phyloP scores from a whole-genome alignment of 2,797 vertebrate genomes.

The Lates japonicus region DNA sequence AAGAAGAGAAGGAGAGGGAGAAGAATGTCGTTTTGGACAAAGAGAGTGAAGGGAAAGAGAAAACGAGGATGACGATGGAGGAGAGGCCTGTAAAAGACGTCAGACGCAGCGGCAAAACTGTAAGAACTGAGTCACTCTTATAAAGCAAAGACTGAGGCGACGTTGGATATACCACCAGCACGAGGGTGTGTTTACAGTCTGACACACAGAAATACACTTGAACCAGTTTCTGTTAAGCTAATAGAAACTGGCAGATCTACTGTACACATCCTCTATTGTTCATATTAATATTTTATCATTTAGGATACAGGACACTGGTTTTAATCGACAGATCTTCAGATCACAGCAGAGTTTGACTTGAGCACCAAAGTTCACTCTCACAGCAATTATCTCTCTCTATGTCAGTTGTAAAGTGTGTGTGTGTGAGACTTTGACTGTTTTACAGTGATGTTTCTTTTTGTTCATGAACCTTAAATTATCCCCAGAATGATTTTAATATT shows the following conservation, averaged over 20 bases:
- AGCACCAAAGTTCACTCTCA: constrained; percentile 42
- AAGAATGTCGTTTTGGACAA: constrained; percentile 84
- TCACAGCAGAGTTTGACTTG: constrained; percentile 7
- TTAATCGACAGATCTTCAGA: background rate
- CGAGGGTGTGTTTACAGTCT: constrained; percentile 22
- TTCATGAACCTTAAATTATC: constrained; percentile 56
- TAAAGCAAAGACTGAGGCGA: constrained; percentile 62
- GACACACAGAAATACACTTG: constrained; percentile 25
- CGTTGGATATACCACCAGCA: constrained; percentile 59
- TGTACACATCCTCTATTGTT: constrained; percentile 16
- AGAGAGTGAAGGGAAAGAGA: constrained; percentile 84
- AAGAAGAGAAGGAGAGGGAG: constrained; percentile 79
- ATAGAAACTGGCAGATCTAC: constrained; percentile 8
- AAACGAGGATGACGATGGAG: constrained; percentile 15
- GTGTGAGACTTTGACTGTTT: constrained; percentile 32
- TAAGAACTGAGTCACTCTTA: constrained; percentile 89
- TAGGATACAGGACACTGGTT: constrained; percentile 15
- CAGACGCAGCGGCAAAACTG: constrained; percentile 75
- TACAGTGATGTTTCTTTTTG: constrained; percentile 30
- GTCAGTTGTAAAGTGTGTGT: constrained; percentile 29
- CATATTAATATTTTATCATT: constrained; percentile 5
- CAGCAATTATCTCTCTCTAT: constrained; percentile 15
- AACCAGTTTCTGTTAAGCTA: constrained; percentile 18
- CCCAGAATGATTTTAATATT: constrained; percentile 68
- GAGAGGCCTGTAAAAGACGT: constrained; percentile 68